These are phyloP conservation scores for Serilophus lunatus DNA, from an alignment of 2,113 vertebrate species.

Conservation along the genomic window DNA sequence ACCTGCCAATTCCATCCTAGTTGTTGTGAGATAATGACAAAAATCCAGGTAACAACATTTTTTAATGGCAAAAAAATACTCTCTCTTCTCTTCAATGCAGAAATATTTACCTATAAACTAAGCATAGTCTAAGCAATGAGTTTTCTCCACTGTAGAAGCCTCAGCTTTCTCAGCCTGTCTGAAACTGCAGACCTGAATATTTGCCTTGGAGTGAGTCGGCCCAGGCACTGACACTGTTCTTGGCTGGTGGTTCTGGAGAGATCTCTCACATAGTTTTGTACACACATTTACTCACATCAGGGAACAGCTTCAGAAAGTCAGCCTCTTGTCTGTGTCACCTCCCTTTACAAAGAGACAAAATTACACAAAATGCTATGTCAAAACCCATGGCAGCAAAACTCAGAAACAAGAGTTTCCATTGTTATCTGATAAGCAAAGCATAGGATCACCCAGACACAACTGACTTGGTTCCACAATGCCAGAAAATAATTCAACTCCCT, in stretches of 20 bases:
- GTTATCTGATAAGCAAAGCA: not conserved
- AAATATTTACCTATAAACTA: not conserved
- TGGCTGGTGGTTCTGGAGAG: not conserved
- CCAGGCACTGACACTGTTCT: not conserved
- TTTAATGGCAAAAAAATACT: not conserved
- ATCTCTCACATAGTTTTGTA: not conserved
- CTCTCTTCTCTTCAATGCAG: not conserved
- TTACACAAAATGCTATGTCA: not conserved
- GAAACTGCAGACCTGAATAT: not conserved
- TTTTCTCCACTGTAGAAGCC: not conserved
- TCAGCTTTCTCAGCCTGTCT: not conserved
- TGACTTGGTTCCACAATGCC: not conserved
- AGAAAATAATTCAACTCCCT: not conserved
- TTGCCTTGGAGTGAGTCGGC: rapidly evolving
- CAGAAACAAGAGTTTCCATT: not conserved
- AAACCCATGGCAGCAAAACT: not conserved
- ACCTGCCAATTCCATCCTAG: not conserved
- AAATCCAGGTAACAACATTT: not conserved
- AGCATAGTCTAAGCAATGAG: not conserved
- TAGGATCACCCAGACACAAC: not conserved
- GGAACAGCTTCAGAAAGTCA: not conserved
- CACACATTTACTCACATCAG: rapidly evolving
- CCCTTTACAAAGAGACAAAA: not conserved
- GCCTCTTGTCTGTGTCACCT: not conserved
- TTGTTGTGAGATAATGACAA: not conserved